Base-by-base conservation (phyloP, 2,888 invertebrate species). In the Drosophila falleni region DNA sequence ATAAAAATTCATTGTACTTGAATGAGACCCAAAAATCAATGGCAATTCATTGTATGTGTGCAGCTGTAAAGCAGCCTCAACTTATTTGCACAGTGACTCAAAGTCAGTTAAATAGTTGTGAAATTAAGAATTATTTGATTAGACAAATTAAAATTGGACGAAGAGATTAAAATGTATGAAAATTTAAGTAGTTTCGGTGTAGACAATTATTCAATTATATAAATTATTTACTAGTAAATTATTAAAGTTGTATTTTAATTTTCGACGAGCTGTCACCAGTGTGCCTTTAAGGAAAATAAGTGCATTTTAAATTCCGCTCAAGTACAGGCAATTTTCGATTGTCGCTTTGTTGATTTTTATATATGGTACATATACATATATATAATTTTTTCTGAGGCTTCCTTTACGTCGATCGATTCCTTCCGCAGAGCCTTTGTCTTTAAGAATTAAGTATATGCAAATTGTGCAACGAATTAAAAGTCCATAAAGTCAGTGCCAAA, bases 291-390 rank as follows among this genome's bases (percentile, higher is more conserved):
- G 63, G 37, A 49, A 51, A 66, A 61, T 60, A 81, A 64, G 66
- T 81, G 79, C 62, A 70, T 87, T 91, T 89, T 81, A 84, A 90
- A 90, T 90, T 90, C 90, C 81, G 71, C 73, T 78, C 88, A 86
- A 83, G 90, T 91, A 76, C 78, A 74, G 72, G 74, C 73, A 89
- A 90, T 90, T 89, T 89, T 90, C 55, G 49, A 55, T 90, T 89
- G 89, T 90, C 53, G 49, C 59, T 70, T 44, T 58, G 46, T 47
- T 49, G 9, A 44, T 47, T 59, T 39, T 29, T 31, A 13, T 31
- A 19, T n/a, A 16, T 29, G 5, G 8, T 29, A 29, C 8, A 29
- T 29, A 1, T 37, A 11, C 35, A n/a, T 56, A 60, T 39, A n/a
- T 37, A 58, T 29, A 41, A n/a, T n/a, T n/a, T n/a, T 49, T 42